phyloP scores from a whole-genome alignment of 2,113 vertebrate species.

The Copsychus sechellarum region DNA sequence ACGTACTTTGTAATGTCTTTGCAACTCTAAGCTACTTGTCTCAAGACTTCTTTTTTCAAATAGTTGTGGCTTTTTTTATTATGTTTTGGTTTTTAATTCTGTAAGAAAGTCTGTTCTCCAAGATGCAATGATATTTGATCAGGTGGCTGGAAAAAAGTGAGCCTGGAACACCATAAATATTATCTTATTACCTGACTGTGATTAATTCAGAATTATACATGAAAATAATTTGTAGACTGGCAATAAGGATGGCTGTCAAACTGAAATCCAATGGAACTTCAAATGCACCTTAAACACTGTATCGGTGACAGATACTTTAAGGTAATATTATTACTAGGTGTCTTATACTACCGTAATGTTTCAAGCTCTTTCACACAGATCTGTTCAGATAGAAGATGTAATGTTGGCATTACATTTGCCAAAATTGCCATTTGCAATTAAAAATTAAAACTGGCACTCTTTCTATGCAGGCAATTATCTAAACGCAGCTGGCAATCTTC shows the following conservation, averaged over 20 bases:
- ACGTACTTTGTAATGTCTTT: background rate
- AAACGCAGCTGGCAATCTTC: conserved; percentile 72
- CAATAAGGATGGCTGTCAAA: background rate
- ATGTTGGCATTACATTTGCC: conserved; percentile 71
- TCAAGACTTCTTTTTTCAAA: background rate
- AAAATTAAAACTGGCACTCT: conserved; percentile 76
- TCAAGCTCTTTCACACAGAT: conserved; percentile 53
- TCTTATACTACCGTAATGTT: conserved; percentile 8
- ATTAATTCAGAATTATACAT: background rate
- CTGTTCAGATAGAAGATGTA: conserved; percentile 49
- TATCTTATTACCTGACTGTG: background rate
- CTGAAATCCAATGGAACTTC: conserved; percentile 7
- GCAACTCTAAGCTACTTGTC: background rate
- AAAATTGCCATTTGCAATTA: conserved; percentile 81
- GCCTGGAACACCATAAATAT: background rate
- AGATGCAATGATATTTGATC: background rate
- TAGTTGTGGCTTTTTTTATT: background rate
- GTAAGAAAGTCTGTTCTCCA: background rate
- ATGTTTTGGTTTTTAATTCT: background rate
- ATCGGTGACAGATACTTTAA: background rate
- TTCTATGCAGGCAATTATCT: conserved; percentile 74
- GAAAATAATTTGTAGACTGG: background rate
- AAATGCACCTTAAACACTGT: background rate
- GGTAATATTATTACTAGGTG: background rate
- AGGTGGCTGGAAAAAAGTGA: background rate